Conservation (phyloP, 2,113 vertebrate genomes). For the Picathartes gymnocephalus region DNA sequence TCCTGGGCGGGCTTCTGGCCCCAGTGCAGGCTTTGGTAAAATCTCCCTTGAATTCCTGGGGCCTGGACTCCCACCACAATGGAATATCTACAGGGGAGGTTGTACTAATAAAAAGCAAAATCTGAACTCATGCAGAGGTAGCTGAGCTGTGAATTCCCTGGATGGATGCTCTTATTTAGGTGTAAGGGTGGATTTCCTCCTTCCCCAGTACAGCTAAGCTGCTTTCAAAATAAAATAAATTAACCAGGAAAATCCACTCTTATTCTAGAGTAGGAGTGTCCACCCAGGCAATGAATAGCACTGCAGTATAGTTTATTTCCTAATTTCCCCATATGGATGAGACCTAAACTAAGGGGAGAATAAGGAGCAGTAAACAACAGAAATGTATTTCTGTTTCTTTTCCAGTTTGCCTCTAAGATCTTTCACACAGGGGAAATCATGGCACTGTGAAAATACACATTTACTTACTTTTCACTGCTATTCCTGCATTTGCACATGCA, state of each 20-base stretch:
- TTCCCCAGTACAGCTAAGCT: not conserved
- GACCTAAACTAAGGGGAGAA: not conserved
- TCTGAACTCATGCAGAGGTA: accelerated
- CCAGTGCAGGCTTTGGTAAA: not conserved
- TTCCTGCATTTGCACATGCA: not conserved
- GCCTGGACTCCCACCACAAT: not conserved
- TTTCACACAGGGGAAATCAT: not conserved
- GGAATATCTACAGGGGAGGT: not conserved
- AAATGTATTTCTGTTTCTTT: not conserved
- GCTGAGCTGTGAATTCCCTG: not conserved
- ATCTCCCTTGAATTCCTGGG: not conserved
- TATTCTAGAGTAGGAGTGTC: not conserved
- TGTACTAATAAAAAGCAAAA: not conserved
- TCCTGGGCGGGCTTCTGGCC: not conserved
- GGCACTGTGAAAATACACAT: not conserved
- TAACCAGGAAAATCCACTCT: not conserved
- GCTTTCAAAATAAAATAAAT: constrained; percentile 21
- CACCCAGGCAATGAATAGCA: not conserved
- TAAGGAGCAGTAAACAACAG: constrained; percentile 14
- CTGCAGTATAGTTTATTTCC: not conserved
- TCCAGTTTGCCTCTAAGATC: constrained; percentile 25
- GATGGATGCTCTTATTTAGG: not conserved
- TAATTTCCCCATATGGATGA: constrained; percentile 22
- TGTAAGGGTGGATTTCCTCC: not conserved
- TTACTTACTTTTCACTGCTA: constrained; percentile 1